phyloP scores from a whole-genome alignment of 2,797 vertebrate genomes.

The Lophotriccus pileatus region DNA sequence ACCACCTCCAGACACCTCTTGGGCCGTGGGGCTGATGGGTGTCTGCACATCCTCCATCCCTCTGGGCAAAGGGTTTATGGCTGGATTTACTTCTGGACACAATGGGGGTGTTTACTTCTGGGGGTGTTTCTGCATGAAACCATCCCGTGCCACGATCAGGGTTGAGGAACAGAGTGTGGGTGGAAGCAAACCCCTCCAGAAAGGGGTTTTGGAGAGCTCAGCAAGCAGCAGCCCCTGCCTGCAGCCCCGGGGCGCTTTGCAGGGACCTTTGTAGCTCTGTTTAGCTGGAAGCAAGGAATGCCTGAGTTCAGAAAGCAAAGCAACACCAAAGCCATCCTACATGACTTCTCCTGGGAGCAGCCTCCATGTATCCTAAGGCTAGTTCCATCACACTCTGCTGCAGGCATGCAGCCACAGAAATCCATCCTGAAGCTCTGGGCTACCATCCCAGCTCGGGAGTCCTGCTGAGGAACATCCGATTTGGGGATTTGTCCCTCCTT shows the following conservation, averaged over 20 bases:
- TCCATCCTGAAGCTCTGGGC: neutral
- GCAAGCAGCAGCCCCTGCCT: neutral
- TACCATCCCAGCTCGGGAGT: too few species aligned
- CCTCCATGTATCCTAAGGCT: neutral
- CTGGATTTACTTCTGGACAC: neutral
- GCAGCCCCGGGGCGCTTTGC: accelerated
- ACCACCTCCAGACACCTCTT: neutral
- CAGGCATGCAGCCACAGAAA: neutral
- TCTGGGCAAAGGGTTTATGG: neutral
- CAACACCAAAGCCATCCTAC: neutral
- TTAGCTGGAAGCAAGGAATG: neutral
- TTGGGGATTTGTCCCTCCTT: neutral
- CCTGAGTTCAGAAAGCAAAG: neutral
- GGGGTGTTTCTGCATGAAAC: neutral
- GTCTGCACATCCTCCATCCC: neutral
- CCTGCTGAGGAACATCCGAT: neutral
- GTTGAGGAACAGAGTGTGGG: neutral
- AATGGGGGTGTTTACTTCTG: too few species aligned
- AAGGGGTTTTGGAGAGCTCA: neutral
- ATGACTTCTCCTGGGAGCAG: neutral
- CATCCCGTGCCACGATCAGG: neutral
- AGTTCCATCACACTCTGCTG: neutral
- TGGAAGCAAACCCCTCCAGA: neutral
- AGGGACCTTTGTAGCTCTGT: neutral
- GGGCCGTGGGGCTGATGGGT: neutral